These are phyloP conservation scores for Nesoenas mayeri DNA, from an alignment of 2,113 vertebrate genomes.

Conservation along the genomic window DNA sequence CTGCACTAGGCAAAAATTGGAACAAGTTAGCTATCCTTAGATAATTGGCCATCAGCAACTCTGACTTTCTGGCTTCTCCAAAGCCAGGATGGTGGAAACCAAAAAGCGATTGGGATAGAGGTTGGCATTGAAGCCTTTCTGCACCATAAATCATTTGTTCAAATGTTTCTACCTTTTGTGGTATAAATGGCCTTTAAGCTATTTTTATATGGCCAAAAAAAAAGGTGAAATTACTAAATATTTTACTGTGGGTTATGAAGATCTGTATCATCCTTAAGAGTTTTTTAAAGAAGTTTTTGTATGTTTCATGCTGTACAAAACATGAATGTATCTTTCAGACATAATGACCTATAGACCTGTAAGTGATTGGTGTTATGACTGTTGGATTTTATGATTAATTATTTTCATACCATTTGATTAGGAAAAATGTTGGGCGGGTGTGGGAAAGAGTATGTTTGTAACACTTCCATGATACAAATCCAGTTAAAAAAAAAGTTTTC, in stretches of 20 bases:
- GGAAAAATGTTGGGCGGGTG: constrained; percentile 42
- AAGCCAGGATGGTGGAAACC: constrained; percentile 1
- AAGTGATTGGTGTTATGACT: constrained; percentile 70
- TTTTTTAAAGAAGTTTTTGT: constrained; percentile 69
- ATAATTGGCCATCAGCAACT: not conserved
- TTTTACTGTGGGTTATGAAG: constrained; percentile 69
- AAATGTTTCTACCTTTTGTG: constrained; percentile 67
- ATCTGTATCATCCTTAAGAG: constrained; percentile 66
- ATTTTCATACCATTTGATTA: constrained; percentile 74
- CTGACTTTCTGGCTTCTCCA: constrained; percentile 4
- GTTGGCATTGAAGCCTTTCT: constrained; percentile 43
- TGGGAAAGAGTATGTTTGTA: constrained; percentile 56
- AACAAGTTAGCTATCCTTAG: not conserved
- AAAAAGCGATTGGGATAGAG: constrained; percentile 19
- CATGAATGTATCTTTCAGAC: constrained; percentile 80
- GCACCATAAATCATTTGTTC: constrained; percentile 1
- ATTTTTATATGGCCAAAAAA: constrained; percentile 78
- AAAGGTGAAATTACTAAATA: constrained; percentile 62
- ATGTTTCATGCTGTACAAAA: constrained; percentile 80
- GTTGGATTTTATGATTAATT: constrained; percentile 74
- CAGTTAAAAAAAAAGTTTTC: constrained; percentile 54
- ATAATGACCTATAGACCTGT: constrained; percentile 63
- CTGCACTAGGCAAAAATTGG: not conserved
- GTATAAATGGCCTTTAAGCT: constrained; percentile 75
- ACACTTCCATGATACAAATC: constrained; percentile 63